Percentiles rank a stretch among this genome's conserved stretches.
phyloP scores from a whole-genome alignment of 2,797 vertebrate genomes.

The Pseudochirops corinnae region DNA sequence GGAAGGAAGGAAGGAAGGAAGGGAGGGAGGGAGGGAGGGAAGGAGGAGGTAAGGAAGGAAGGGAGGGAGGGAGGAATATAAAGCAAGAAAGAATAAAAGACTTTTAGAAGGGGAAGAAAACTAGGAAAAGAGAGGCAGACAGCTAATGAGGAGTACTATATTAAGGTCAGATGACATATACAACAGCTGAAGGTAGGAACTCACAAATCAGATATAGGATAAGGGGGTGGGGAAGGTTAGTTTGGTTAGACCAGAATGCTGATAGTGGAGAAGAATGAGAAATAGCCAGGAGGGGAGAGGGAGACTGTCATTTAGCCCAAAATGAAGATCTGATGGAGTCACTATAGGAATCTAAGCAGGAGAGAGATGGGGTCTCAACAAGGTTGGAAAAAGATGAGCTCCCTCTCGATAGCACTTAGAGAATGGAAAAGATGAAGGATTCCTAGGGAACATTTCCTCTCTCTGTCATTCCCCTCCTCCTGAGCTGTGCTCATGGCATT shows the following conservation, averaged over 20 bases:
- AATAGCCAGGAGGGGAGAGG: background rate
- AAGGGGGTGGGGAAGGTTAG: background rate
- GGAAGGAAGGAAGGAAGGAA: too few relatives aligned
- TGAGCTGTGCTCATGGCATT: background rate
- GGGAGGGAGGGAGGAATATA: background rate
- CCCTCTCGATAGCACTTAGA: background rate
- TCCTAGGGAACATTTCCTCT: background rate
- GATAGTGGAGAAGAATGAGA: background rate
- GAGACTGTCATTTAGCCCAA: background rate
- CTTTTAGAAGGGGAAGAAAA: background rate
- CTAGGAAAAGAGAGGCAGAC: background rate
- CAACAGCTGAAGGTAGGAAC: background rate
- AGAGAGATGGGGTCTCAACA: fast-evolving
- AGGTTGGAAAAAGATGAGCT: background rate
- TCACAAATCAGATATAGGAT: fast-evolving
- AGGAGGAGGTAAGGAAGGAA: too few relatives aligned
- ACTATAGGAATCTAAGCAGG: background rate
- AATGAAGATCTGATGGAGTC: background rate
- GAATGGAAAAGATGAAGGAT: background rate
- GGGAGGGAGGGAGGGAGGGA: background rate
- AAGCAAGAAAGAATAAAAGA: background rate
- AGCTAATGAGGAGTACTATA: background rate
- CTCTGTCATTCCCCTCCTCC: background rate
- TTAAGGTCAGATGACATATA: background rate
- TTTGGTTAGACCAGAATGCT: background rate